Base-by-base conservation (phyloP, 2,888 invertebrate species). In the Himalopsyche japonica region DNA sequence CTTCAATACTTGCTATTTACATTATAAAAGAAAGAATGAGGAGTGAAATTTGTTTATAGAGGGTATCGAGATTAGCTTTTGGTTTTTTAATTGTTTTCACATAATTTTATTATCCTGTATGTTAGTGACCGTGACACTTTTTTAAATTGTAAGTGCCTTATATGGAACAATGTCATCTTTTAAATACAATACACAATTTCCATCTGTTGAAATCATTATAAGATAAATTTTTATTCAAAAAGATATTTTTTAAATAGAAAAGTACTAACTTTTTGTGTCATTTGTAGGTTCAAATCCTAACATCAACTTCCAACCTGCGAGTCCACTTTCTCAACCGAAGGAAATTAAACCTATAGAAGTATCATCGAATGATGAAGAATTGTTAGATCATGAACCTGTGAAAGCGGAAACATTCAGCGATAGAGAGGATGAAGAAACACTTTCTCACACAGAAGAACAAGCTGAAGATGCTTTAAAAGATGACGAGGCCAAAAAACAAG, bases 401-500 rank as follows among this genome's bases (percentile, higher is more conserved):
- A 34, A 76, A 27, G 5, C 76, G 15, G 43, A 20, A 43, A 18
- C 79, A 37, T 15, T 37, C 30, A 43, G 24, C 37, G 88, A 87
- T 4, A 57, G 57, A 57, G 91, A 90, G 80, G 87, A 89, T 88
- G 90, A 90, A 89, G 90, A 90, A 86, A 88, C 90, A 86, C 88
- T 91, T 88, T 90, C 91, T 82, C 88, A 90, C 0, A 87, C 82
- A 43, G 90, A 91, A 88, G 47, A 79, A 2, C 88, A 90, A 0
- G 87, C 81, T 37, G 90, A 91, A 88, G 79, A 79, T 18, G 86
- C 88, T 80, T 88, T 89, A 89, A 92, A 91, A 89, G 89, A 91
- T 88, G 87, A 88, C 34, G 86, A 86, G 32, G 90, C 91, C 77
- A 92, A 91, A 87, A 92, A 92, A 91, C 89, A 92, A 92, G 92